Evolutionary conservation across 2,888 invertebrate genomes (phyloP), one percentile per base, ranked within the genome.

Genomic region (Drosophila setosimentum): DNA sequence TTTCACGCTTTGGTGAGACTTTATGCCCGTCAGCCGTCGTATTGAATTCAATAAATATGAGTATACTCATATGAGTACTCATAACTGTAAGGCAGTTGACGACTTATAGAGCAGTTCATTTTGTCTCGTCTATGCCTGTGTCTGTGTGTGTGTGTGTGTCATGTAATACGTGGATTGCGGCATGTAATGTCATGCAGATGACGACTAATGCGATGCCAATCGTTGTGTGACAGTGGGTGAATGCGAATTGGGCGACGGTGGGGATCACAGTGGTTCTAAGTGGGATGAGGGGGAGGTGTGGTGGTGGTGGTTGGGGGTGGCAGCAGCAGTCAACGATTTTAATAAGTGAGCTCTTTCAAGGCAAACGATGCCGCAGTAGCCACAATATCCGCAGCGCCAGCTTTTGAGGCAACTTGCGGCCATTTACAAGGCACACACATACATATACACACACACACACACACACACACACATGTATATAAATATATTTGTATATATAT

Each of bases 111-210:
- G 74, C 70, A 86, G 83, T 89, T 80, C 81, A 90, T 83, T 77
- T 88, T 53, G 67, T 62, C 55, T 69, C 16, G 27, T 10, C 16
- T 55, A 16, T 21, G 32, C 16, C n/a, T 35, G 45, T 8, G 21
- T 33, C 32, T 2, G 24, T n/a, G 42, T 40, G 58, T 67, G 27
- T 55, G 57, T 74, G 68, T 66, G 66, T 70, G 76, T 74, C 82
- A 68, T 88, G 90, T 91, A 76, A 76, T 79, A 89, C 80, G 83
- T 87, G 83, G 86, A 89, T 86, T 89, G 91, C 73, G 90, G 91
- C 82, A 73, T 91, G 91, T 91, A 91, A 85, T 89, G 82, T 82
- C 83, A 82, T 85, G 75, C 91, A 89, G 91, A 89, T 90, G 85
- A 89, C 90, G 91, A 82, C 91, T 90, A 89, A 85, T 86, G 79